phyloP scores from a whole-genome alignment of 1,140 invertebrate genomes.

The Hypothenemus hampei region DNA sequence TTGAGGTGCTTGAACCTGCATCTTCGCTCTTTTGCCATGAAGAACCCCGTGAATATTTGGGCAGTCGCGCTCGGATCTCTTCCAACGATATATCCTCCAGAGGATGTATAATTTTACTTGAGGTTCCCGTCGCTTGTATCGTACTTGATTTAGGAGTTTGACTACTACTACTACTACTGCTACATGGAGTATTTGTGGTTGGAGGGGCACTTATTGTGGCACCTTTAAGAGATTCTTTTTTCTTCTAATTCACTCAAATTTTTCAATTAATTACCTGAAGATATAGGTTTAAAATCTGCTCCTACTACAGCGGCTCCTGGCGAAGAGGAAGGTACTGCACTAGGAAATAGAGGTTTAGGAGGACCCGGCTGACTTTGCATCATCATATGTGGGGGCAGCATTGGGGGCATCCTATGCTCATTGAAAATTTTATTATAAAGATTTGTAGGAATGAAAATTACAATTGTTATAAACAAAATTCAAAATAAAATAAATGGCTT shows the following conservation, averaged over 20 bases:
- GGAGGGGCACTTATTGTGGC: slow-evolving; percentile 66
- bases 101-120: slow-evolving; percentile 90
- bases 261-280: slow-evolving; percentile 42
- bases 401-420: slow-evolving; percentile 49
- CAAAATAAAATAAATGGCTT: slow-evolving; percentile 34
- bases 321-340: slow-evolving; percentile 60
- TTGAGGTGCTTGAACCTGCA: slow-evolving; percentile 31
- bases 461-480: neutral
- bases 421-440: neutral
- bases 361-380: slow-evolving; percentile 56
- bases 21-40: slow-evolving; percentile 31
- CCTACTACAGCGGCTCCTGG: slow-evolving; percentile 55
- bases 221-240: slow-evolving; percentile 39
- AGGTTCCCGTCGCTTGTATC: slow-evolving; percentile 73
- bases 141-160: slow-evolving; percentile 61
- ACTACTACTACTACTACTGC: slow-evolving; percentile 40
- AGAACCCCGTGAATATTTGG: slow-evolving; percentile 62
- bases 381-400: slow-evolving; percentile 55
- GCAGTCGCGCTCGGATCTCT: slow-evolving; percentile 71
- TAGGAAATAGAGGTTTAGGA: slow-evolving; percentile 71
- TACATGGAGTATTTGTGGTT: slow-evolving; percentile 50
- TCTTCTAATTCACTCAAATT: neutral
- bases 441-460: neutral
- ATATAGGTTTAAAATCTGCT: slow-evolving; percentile 60
- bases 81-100: slow-evolving; percentile 91